Base-by-base conservation (phyloP, 2,888 invertebrate species). In the Nymphalis urticae region DNA sequence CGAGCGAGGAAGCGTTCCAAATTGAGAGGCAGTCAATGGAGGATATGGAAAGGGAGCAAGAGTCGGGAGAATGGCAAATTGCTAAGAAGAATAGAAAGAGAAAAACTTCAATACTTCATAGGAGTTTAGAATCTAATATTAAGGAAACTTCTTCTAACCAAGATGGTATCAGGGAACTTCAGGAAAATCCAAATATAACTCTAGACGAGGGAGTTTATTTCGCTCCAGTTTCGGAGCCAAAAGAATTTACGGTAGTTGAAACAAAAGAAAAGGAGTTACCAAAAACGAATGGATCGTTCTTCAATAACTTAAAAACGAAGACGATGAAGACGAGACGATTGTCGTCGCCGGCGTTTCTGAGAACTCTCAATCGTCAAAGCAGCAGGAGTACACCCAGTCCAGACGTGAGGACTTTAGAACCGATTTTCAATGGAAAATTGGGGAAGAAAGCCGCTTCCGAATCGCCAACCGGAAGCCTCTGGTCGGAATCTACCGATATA, bases 1-100 rank as follows among this genome's bases (percentile, higher is more conserved):
- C 97, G 0, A 97, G 97, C 79, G 97, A 97, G 77, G 95, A 95
- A 79, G 95, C 95, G 0, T 86, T 95, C 80, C 93, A 93, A 71
- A 94, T 95, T 70, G 91, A 92, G 0, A 93, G 95, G 27, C 94
- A 94, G 27, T 95, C 95, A 66, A 85, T 92, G 48, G 94, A 95
- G 62, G 87, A 95, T 32, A 83, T 94, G 75, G 88, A 93, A 24
- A 94, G 94, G 65, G 92, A 93, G 0, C 87, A 86, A 10, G 87
- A 88, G 5, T 87, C 86, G 51, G 93, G 81, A 62, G 93, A 93
- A 77, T 94, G 84, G 94, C 93, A 81, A 73, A 82, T 85, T 32
- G 91, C 88, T 68, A 89, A 85, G 32, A 93, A 89, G 78, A 94
- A 92, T 76, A 87, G 92, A 78, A 89, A 87, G 85, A 87, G 90